Conservation (phyloP, 1,140 invertebrate genomes). For the Panagrolaimus sp. region DNA sequence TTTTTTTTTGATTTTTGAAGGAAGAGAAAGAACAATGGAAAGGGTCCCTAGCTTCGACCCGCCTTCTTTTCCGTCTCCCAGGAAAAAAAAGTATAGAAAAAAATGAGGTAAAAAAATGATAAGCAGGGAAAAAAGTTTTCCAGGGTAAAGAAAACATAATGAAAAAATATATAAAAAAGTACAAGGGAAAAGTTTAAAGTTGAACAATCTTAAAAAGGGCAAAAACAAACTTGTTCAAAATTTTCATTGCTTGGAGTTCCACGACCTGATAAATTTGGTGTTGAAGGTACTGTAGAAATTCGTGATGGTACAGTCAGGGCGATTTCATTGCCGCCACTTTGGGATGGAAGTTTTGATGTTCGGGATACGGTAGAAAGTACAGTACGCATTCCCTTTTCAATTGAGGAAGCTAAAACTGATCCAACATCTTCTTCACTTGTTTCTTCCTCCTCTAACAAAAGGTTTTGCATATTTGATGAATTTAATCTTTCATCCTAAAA, state of each 20-base stretch:
- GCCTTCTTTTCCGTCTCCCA: not conserved
- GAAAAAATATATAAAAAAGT: too few species aligned
- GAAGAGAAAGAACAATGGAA: conserved; percentile 1
- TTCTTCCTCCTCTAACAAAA: conserved; percentile 47
- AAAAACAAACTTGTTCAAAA: conserved; percentile 30
- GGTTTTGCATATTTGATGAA: conserved; percentile 36
- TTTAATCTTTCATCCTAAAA: conserved; percentile 24
- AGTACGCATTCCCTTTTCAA: conserved; percentile 49
- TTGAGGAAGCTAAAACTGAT: conserved; percentile 40
- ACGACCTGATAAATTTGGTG: not conserved
- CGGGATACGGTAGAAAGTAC: conserved; percentile 46
- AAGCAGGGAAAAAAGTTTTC: too few species aligned
- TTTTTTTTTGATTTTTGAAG: too few species aligned
- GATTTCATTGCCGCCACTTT: too few species aligned
- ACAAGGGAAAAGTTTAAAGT: too few species aligned
- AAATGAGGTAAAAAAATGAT: too few species aligned
- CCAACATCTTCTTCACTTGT: conserved; percentile 37
- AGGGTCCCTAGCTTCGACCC: not conserved
- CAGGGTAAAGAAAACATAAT: too few species aligned
- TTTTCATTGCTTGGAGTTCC: conserved; percentile 22
- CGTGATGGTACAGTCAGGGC: too few species aligned
- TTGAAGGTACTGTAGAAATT: not conserved
- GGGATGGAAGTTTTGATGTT: not conserved
- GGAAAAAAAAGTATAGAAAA: not conserved
- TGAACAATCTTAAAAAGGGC: not conserved